Conservation (phyloP, 2,797 vertebrate genomes). For the Ara ararauna region DNA sequence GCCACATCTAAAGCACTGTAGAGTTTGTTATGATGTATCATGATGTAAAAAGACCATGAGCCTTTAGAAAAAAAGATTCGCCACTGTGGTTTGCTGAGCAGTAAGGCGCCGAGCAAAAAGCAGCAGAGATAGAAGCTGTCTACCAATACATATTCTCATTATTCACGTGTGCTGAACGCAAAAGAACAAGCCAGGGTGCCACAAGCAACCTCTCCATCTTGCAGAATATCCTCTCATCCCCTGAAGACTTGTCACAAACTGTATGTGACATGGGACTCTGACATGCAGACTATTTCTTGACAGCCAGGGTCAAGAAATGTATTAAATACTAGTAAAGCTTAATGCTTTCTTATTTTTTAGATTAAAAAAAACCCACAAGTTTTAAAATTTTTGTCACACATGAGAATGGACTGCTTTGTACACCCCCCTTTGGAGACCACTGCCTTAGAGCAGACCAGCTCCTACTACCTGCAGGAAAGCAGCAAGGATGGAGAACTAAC, state of each 20-base stretch:
- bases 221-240: background rate
- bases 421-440: background rate
- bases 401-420: background rate
- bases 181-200: background rate
- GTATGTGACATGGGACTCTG: background rate
- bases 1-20: background rate
- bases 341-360: background rate
- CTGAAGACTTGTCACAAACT: fast-evolving
- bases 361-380: background rate
- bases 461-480: background rate
- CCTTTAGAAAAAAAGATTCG: background rate
- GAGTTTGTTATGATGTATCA: background rate
- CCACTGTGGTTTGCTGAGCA: background rate
- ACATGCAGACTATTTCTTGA: background rate
- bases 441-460: background rate
- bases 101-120: background rate
- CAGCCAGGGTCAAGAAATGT: background rate
- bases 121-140: background rate
- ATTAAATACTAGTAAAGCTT: background rate
- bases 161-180: background rate
- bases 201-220: fast-evolving
- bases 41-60: background rate
- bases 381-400: background rate
- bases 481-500: background rate
- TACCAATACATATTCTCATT: background rate